Base-by-base conservation (phyloP, 2,797 vertebrate genomes). In the Octomys mimax region DNA sequence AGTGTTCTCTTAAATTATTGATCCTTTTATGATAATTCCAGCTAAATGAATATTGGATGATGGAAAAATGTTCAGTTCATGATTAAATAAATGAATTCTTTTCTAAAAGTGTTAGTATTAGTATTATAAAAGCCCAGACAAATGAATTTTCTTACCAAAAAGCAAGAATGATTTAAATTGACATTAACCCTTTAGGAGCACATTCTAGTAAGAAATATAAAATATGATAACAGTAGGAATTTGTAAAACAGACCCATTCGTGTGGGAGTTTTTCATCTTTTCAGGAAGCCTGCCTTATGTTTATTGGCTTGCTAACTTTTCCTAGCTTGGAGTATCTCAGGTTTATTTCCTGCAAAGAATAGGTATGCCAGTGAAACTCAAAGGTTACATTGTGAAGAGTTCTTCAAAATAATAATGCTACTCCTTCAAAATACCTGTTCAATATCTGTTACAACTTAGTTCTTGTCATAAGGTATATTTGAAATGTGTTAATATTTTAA, bases 1-100 rank as follows among this genome's bases (percentile, higher is more conserved):
- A 87, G 54, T 94, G 10, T 95, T 90, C 33, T 68, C 79, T 93
- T 89, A 87, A 94, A 92, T 78, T 78, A 79, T 81, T 96, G 33
- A 62, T 77, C 7, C 83, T 93, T 94, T 90, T 62, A 91, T 57
- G 78, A 84, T 87, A 94, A 90, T 94, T 57, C 21, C 18, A 46
- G 62, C 52, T 81, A 82, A 75, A 80, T 88, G 26, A 86, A 46
- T 94, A 33, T 75, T 92, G 54, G 36, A 78, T 95, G 11, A 78
- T 73, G 42, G 21, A 46, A 57, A 86, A 92, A 84, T 86, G 22
- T 80, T 87, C 24, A 71, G 13, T 84, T 94, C 16, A 73, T 61
- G 94, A 57, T 95, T 88, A 66, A 82, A 73, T 84, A 95, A 89
- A 87, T 96, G 7, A 80, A 81, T 92, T 94, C 1, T 83, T 36